Conservation (phyloP, 1,140 invertebrate genomes). For the Drosophila pruinosa region DNA sequence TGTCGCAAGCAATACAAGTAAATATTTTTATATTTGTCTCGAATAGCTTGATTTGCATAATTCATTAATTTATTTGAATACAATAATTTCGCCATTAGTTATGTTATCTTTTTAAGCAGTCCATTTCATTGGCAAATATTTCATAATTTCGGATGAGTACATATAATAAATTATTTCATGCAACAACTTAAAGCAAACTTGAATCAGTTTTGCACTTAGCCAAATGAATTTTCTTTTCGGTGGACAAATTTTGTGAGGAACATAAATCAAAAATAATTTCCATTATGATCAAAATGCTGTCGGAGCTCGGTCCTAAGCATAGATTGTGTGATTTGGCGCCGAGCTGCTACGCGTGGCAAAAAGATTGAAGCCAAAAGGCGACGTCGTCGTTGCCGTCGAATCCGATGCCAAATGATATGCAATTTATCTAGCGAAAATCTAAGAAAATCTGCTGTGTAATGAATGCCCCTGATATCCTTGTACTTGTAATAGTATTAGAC, state of each 20-base stretch:
- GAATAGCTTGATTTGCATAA: too few relatives aligned
- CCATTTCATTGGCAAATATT: background rate
- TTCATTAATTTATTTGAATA: background rate
- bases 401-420: constrained; percentile 77
- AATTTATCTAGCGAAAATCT: constrained; percentile 75
- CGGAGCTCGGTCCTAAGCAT: background rate
- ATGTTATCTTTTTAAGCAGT: background rate
- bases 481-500: background rate
- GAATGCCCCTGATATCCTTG: constrained; percentile 59
- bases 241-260: background rate
- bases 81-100: background rate
- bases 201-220: constrained; percentile 18
- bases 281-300: constrained; percentile 22
- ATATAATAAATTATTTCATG: background rate
- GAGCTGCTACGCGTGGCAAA: background rate
- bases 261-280: constrained; percentile 43
- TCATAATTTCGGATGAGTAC: background rate
- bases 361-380: constrained; percentile 16
- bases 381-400: constrained; percentile 13
- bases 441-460: constrained; percentile 75
- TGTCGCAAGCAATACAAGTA: too few relatives aligned
- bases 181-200: background rate
- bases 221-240: constrained; percentile 19
- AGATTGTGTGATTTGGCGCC: constrained; percentile 16
- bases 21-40: too few relatives aligned